A percentile compares a stretch with the other conserved stretches of the same genome.
These are phyloP conservation scores for Periophthalmodon schlosseri DNA, from an alignment of 2,113 vertebrate genomes.

Conservation along the genomic window DNA sequence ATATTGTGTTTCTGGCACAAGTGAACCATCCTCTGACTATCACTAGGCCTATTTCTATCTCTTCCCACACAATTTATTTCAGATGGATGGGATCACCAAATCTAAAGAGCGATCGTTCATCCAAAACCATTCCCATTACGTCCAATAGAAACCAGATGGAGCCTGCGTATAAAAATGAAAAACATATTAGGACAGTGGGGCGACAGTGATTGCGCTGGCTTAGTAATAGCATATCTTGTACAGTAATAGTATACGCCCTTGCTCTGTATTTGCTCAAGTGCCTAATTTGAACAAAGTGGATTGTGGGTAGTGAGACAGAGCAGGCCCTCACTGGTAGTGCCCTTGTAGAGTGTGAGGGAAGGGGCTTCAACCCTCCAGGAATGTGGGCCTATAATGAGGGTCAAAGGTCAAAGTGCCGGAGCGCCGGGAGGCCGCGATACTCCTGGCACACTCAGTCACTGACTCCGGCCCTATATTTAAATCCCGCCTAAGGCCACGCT, in stretches of 20 bases:
- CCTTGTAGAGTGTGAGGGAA: conserved; percentile 72
- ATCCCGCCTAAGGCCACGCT: conserved; percentile 71
- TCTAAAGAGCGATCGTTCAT: conserved; percentile 47
- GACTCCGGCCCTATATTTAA: conserved; percentile 80
- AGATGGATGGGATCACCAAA: conserved; percentile 57
- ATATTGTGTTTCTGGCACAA: conserved; percentile 39
- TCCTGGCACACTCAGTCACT: conserved; percentile 77
- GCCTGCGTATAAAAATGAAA: conserved; percentile 51
- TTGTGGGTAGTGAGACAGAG: conserved; percentile 40
- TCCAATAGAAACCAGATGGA: conserved; percentile 64
- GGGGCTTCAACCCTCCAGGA: conserved; percentile 74
- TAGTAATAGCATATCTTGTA: conserved; percentile 32
- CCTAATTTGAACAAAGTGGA: conserved; percentile 14
- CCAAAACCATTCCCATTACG: conserved; percentile 56
- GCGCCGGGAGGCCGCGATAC: conserved; percentile 71
- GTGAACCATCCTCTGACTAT: conserved; percentile 17
- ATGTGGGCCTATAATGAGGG: conserved; percentile 78
- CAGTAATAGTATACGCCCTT: conserved; percentile 41
- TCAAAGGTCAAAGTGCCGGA: conserved; percentile 71
- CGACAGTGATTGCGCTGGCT: conserved; percentile 47
- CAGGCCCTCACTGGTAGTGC: conserved; percentile 63
- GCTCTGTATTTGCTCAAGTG: conserved; percentile 53
- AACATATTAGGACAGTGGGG: conserved; percentile 46
- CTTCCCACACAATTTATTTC: conserved; percentile 45
- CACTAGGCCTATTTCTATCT: conserved; percentile 12